Base-by-base conservation (phyloP, 2,797 vertebrate species). In the Discoglossus pictus region DNA sequence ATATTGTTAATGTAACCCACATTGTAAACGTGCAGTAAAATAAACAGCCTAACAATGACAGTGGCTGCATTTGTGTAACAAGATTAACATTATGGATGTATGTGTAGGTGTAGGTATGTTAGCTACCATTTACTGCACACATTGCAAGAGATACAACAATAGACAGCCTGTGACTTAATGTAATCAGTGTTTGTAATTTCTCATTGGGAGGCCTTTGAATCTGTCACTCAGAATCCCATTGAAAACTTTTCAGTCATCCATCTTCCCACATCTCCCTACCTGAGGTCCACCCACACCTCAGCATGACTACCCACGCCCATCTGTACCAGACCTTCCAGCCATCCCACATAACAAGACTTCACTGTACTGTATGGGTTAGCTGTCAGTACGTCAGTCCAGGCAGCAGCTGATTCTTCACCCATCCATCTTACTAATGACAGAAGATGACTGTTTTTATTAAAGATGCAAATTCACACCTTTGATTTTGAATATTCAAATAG, bases 361-460 rank as follows among this genome's bases (percentile, higher is more conserved):
- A 15, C 0, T 38, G 43, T 36, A 44, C 16, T 60, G 4, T 8
- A 1, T 23, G 44, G 50, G 60, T 13, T 0, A 0, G 15, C 25
- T 40, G 65, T 47, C 56, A 27, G 35, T 68, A 43, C 25, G 34
- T 61, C 39, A 70, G 43, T 72, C 75, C 65, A 75, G 69, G 47
- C 18, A 6, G 21, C 31, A 55, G 65, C 73, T 56, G 84, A 77
- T 76, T 65, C 34, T 65, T 73, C 61, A 48, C 21, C 34, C 65
- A 39, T 80, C 89, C 82, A 35, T 86, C 76, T 73, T 74, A 24
- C 47, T 55, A 73, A 76, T 73, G 82, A 78, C 81, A 86, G 80
- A 73, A 80, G 86, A 83, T 84, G 80, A 76, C 80, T 82, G 82
- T 78, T 79, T 72, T 84, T 20, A 12, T 17, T 83, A 83, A 78